Evolutionary conservation across 2,113 vertebrate species (phyloP), one percentile per base, ranked within the genome.

Genomic region (Dolichallabes microphthalmus): DNA sequence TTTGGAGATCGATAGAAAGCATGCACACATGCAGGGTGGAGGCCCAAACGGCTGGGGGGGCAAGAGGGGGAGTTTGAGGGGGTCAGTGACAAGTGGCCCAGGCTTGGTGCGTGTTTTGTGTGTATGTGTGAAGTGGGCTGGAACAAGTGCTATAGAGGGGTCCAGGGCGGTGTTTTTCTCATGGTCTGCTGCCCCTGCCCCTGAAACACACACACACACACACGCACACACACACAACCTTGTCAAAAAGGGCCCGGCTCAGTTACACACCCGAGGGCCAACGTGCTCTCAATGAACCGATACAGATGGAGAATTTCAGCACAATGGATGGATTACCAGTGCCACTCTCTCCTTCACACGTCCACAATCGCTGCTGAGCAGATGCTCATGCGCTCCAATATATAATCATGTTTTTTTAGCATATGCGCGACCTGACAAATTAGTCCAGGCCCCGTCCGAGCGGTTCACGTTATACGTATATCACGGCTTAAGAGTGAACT

Each of bases 41-140:
- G 30, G 86, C 93, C 93, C 93, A 87, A 95, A 90, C 91, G 92
- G 93, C 92, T 30, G n/a, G 88, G 74, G 88, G 76, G 22, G 81
- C 30, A 86, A 9, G 92, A 91, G 87, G 90, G 85, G 90, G 82
- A 73, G 88, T 57, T 89, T 86, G 87, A 86, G 88, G 35, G 92
- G 95, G 94, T 94, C 95, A 95, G 91, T 91, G 93, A 94, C 94
- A 95, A 96, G 94, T 94, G 94, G 93, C 93, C 92, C 90, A 82
- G 88, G 92, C 88, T 86, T 19, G 57, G 66, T 85, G 87, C 86
- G 78, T 88, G 82, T 82, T 81, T 69, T 85, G 84, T 85, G 63
- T 53, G 64, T 61, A 89, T 63, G 90, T 92, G 91, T 93, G 93
- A 94, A 96, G 93, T 93, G 91, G 92, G 93, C 88, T 92, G 93